These are phyloP conservation scores for Crocodylus rhombifer DNA, from an alignment of 2,797 vertebrate genomes.

Conservation along the genomic window DNA sequence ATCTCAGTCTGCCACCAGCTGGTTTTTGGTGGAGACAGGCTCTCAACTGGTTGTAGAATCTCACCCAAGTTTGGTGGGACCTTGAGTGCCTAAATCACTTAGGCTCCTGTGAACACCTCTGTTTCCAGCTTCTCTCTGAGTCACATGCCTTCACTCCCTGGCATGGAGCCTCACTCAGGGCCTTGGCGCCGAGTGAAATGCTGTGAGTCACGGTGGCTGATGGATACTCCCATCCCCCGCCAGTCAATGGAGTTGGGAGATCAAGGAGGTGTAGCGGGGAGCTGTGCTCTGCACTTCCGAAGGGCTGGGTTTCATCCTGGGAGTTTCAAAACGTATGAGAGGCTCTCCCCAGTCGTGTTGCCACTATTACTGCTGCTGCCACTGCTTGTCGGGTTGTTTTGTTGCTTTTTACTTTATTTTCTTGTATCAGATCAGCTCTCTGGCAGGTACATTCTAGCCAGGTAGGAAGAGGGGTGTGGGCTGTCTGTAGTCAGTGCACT, in stretches of 20 bases:
- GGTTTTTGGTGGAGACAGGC: fast-evolving
- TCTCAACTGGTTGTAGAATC: fast-evolving
- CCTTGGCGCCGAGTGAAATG: not conserved
- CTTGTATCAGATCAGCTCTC: too few species aligned
- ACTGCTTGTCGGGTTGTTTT: too few species aligned
- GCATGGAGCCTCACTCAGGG: constrained; percentile 33
- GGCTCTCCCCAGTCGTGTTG: too few species aligned
- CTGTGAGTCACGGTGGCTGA: constrained; percentile 30
- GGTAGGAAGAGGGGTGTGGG: too few species aligned
- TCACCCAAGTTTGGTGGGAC: not conserved
- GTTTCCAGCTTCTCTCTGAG: not conserved
- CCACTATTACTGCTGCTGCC: too few species aligned
- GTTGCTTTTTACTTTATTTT: too few species aligned
- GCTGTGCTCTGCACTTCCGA: too few species aligned
- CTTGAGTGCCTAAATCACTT: fast-evolving
- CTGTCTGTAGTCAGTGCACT: too few species aligned
- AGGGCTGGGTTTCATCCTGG: too few species aligned
- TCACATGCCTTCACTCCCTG: not conserved
- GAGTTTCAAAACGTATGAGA: too few species aligned
- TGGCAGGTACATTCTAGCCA: too few species aligned
- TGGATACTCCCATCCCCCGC: constrained; percentile 5
- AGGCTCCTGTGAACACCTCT: not conserved
- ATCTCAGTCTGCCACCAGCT: fast-evolving
- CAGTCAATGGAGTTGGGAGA: not conserved
- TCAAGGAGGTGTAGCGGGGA: too few species aligned